Conservation (phyloP, 2,797 vertebrate genomes). For the Onychomys arenicola region DNA sequence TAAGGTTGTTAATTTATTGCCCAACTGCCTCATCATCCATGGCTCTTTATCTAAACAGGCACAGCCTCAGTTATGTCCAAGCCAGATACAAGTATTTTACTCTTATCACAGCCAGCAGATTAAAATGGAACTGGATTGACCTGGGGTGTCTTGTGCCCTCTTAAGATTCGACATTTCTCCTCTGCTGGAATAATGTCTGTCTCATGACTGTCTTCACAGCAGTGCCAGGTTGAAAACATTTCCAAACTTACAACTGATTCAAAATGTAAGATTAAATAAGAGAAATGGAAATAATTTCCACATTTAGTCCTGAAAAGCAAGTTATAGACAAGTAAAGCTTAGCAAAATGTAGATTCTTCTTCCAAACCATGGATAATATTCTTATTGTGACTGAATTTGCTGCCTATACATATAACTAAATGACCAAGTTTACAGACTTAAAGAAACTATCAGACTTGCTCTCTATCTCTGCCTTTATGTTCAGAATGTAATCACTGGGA, state of each 20-base stretch:
- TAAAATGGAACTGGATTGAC: slow-evolving; percentile 7
- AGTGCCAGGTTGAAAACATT: not conserved
- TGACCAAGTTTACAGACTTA: not conserved
- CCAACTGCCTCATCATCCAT: not conserved
- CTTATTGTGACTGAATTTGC: not conserved
- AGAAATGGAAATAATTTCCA: not conserved
- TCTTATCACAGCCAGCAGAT: slow-evolving; percentile 28
- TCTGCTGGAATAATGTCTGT: not conserved
- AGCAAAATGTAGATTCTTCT: not conserved
- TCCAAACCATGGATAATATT: not conserved
- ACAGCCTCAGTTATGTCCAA: not conserved
- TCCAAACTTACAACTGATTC: not conserved
- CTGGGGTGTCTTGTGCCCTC: not conserved
- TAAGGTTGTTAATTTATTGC: slow-evolving; percentile 60
- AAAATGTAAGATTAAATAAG: not conserved
- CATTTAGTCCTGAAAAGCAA: not conserved
- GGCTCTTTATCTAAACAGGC: slow-evolving; percentile 2
- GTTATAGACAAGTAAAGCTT: not conserved
- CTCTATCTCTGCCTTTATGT: rapidly evolving
- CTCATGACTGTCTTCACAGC: not conserved
- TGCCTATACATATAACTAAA: not conserved
- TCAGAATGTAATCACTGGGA: no score
- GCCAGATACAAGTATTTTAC: not conserved
- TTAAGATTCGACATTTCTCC: not conserved
- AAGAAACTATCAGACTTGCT: not conserved